Conservation (phyloP, 2,113 vertebrate species). For the Gavialis gangeticus region DNA sequence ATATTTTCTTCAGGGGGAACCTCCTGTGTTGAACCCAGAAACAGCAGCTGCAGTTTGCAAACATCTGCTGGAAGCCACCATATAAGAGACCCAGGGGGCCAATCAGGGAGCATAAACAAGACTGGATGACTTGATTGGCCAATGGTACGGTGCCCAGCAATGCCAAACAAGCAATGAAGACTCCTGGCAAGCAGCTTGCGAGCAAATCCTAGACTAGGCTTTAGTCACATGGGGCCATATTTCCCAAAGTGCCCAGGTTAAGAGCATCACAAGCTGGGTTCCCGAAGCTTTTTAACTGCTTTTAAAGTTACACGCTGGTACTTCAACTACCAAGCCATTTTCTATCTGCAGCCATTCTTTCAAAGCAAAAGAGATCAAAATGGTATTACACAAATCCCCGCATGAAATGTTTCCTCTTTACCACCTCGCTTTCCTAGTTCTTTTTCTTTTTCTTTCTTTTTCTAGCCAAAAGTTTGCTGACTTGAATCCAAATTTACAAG, state of each 20-base stretch:
- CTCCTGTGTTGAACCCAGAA: background rate
- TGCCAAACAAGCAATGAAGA: background rate
- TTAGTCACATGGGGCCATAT: background rate
- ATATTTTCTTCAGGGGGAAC: background rate
- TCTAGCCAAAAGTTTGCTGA: background rate
- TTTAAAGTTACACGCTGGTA: no score
- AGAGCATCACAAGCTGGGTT: background rate
- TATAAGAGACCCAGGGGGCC: background rate
- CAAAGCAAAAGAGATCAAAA: no score
- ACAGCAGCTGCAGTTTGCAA: background rate
- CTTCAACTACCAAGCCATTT: no score
- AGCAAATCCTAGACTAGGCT: background rate
- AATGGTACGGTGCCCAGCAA: background rate
- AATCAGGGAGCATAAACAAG: background rate
- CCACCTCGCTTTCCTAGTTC: accelerated
- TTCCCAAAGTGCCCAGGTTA: background rate
- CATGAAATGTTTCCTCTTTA: background rate
- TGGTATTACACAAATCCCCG: no score
- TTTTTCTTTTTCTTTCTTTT: background rate
- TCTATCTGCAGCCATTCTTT: no score
- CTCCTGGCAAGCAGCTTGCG: background rate
- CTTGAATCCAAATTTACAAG: background rate
- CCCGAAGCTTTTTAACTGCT: no score
- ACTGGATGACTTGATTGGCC: background rate
- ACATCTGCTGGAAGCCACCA: background rate